A percentile compares a stretch with the other conserved stretches of the same genome.
phyloP scores from a whole-genome alignment of 2,113 vertebrate genomes.

The Arenaria interpres region DNA sequence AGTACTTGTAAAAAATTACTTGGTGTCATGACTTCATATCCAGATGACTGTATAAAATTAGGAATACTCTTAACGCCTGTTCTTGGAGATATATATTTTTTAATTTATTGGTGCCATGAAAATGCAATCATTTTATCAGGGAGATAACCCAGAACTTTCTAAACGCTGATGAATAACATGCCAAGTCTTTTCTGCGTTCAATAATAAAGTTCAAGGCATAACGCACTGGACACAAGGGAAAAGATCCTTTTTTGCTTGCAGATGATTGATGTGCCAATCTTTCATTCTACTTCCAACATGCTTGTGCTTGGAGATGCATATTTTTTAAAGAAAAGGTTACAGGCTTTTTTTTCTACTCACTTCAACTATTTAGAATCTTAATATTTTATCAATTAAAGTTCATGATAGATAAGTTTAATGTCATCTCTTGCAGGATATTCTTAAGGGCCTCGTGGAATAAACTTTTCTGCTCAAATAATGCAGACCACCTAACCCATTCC shows the following conservation, averaged over 20 bases:
- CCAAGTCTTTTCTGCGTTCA: background rate
- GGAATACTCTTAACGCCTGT: background rate
- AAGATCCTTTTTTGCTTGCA: background rate
- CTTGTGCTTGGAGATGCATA: background rate
- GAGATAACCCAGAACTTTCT: background rate
- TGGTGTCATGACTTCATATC: constrained; percentile 28
- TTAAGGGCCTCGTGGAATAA: background rate
- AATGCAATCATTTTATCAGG: background rate
- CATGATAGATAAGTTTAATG: background rate
- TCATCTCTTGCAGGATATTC: background rate
- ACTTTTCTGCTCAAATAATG: background rate
- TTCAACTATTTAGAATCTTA: background rate
- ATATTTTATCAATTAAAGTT: background rate
- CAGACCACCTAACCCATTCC: background rate
- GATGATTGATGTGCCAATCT: background rate
- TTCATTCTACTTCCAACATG: background rate
- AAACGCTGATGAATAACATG: background rate
- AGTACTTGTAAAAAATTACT: constrained; percentile 2
- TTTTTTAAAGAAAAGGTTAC: background rate
- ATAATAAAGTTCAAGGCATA: background rate
- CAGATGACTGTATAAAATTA: constrained; percentile 30
- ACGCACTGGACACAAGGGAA: background rate
- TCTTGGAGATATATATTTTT: background rate
- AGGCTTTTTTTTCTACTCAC: background rate
- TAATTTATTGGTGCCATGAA: background rate